Evolutionary conservation across 1,140 invertebrate species (phyloP), one percentile per base, ranked within the genome.

Genomic region (Drosophila bipectinata): DNA sequence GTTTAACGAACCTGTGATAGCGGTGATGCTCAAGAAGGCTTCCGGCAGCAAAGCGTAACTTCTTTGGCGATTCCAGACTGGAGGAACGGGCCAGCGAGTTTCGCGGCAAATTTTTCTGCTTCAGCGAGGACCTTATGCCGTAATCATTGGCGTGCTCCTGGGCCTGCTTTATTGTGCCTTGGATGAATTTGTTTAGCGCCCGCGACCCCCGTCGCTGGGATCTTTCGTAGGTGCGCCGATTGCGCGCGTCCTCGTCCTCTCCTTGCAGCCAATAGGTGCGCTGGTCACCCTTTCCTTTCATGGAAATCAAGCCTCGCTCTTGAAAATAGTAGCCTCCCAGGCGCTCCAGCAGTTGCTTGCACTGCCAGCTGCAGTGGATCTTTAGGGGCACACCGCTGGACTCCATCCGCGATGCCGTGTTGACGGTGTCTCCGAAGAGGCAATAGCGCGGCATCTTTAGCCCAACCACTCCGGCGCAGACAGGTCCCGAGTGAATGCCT

Each of bases 381-480:
- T 95, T 96, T 21, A 97, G 92, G 6, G 97, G 97, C 94, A 94
- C 93, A 32, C 97, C 97, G 34, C 96, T 97, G 0, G 97, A 98
- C 93, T 98, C 98, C 97, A 99, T 98, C 52, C 98, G 93, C 21
- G 96, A 97, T 0, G 98, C 97, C 0, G 97, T 98, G 91, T 99
- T 99, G 4, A 99, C 96, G 0, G 98, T 98, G 89, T 99, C 98
- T 0, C 98, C 98, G 91, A 98, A 98, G 5, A 99, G 93, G 91
- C 98, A 99, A 91, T 98, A 99, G 14, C 98, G 93, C 0, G 98
- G 98, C 98, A 99, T 99, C 45, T 97, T 98, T 2, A 98, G 92
- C 1, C 98, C 98, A 1, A 99, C 98, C 21, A 99, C 98, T 21
- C 98, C 91, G 0, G 91, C 89, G 59, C 91, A 92, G n/a, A 92